These are phyloP conservation scores for Echinometra lucunter DNA, from an alignment of 53 echinoderm and acorn worm species.

Conservation along the genomic window DNA sequence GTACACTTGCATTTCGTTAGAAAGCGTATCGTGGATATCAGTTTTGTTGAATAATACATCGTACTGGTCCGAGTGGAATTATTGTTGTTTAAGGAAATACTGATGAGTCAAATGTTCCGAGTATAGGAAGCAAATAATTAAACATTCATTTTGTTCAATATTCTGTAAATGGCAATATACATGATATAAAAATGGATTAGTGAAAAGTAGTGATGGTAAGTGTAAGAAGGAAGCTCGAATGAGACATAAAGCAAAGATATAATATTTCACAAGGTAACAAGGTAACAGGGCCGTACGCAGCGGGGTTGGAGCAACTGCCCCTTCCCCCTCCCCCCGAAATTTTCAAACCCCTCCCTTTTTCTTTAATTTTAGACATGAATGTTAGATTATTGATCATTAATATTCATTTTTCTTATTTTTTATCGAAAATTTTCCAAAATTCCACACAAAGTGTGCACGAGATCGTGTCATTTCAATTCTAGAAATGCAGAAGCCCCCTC, in stretches of 20 bases:
- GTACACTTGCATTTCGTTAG: slow-evolving; percentile 36
- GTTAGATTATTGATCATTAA: no score
- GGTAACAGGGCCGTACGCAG: not conserved
- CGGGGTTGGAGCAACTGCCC: no score
- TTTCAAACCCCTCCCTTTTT: no score
- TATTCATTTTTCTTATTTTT: no score
- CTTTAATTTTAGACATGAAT: no score
- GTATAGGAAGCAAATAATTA: not conserved
- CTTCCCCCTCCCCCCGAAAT: no score
- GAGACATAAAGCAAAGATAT: not conserved
- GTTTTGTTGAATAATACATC: slow-evolving; percentile 38
- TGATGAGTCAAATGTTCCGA: not conserved
- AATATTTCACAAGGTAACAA: not conserved
- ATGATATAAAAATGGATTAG: not conserved
- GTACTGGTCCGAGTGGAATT: not conserved
- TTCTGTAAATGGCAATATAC: no score
- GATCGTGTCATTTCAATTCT: no score
- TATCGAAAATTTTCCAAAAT: no score
- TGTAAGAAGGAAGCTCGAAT: not conserved
- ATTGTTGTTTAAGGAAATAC: not conserved
- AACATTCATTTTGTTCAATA: no score
- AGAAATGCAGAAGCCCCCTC: no score
- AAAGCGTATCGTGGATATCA: not conserved
- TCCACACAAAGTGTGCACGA: no score
- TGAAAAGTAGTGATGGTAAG: not conserved